These are phyloP conservation scores for Drosophila helvetica DNA, from an alignment of 2,888 invertebrate genomes.

Conservation along the genomic window DNA sequence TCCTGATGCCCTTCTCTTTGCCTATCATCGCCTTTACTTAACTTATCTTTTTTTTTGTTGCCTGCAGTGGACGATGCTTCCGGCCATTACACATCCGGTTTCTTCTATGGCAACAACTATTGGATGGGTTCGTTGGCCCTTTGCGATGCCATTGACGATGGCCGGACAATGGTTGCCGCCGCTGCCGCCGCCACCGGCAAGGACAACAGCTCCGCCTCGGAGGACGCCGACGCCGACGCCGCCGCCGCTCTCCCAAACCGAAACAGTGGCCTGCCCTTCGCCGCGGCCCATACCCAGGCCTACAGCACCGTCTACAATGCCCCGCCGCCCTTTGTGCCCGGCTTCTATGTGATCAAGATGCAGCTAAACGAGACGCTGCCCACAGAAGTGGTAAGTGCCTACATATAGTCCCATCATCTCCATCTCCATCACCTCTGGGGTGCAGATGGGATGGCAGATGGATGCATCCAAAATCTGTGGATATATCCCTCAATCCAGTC, in stretches of 20 bases:
- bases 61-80: constrained; percentile 89
- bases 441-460: too few relatives aligned
- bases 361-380: constrained; percentile 85
- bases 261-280: constrained; percentile 81
- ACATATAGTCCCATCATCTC: background rate
- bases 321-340: constrained; percentile 87
- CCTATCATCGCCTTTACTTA: background rate
- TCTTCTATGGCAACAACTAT: constrained; percentile 93
- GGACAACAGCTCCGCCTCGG: constrained; percentile 27
- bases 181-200: constrained; percentile 12
- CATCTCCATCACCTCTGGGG: too few relatives aligned
- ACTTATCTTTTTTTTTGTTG: constrained; percentile 37
- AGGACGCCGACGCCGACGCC: background rate
- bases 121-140: constrained; percentile 91
- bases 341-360: constrained; percentile 88
- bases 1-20: constrained; percentile 61
- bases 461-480: too few relatives aligned
- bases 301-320: constrained; percentile 81
- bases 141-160: constrained; percentile 87
- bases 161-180: constrained; percentile 19
- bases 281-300: constrained; percentile 75
- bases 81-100: constrained; percentile 90
- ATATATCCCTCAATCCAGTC: too few relatives aligned
- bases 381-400: constrained; percentile 77
- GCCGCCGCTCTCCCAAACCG: constrained; percentile 27